Percentiles rank a stretch among this genome's conserved stretches.
Conservation (phyloP, 1,140 invertebrate species). For the Arion vulgaris region DNA sequence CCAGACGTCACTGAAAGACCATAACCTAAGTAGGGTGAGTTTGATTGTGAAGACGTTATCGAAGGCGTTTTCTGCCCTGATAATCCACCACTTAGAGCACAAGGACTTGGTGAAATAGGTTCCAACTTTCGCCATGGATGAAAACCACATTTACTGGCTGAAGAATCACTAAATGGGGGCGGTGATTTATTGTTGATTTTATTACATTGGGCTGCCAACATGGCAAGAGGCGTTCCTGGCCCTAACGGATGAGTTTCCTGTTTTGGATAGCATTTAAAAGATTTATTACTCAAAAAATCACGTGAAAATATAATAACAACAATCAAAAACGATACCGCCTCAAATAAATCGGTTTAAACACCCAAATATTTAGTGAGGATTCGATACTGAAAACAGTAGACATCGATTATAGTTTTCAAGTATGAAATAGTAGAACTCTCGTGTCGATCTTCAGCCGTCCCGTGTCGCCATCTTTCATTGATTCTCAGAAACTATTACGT, state of each 20-base stretch:
- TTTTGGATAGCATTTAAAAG: no score
- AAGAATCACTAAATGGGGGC: slow-evolving; percentile 86
- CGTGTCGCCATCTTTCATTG: not conserved
- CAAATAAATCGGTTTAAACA: no score
- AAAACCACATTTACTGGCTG: slow-evolving; percentile 88
- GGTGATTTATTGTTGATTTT: slow-evolving; percentile 95
- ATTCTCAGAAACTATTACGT: not conserved
- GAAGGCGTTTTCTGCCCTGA: not conserved
- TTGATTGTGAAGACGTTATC: slow-evolving; percentile 10
- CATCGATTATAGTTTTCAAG: no score
- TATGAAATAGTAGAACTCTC: not conserved
- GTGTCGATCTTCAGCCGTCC: not conserved
- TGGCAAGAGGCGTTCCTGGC: slow-evolving; percentile 89
- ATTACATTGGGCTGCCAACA: slow-evolving; percentile 98
- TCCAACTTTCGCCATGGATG: slow-evolving; percentile 90
- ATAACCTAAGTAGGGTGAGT: slow-evolving; percentile 18
- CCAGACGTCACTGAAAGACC: not conserved
- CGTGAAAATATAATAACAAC: no score
- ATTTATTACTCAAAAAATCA: no score
- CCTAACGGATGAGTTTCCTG: slow-evolving; percentile 94
- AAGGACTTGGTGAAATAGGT: slow-evolving; percentile 41
- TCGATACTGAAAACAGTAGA: no score
- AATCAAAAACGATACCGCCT: no score
- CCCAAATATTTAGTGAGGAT: no score
- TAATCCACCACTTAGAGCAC: not conserved